Percentiles rank a stretch among this genome's conserved stretches.
Evolutionary conservation across 2,888 invertebrate species (phyloP).

Genomic region (Lingula anatina): DNA sequence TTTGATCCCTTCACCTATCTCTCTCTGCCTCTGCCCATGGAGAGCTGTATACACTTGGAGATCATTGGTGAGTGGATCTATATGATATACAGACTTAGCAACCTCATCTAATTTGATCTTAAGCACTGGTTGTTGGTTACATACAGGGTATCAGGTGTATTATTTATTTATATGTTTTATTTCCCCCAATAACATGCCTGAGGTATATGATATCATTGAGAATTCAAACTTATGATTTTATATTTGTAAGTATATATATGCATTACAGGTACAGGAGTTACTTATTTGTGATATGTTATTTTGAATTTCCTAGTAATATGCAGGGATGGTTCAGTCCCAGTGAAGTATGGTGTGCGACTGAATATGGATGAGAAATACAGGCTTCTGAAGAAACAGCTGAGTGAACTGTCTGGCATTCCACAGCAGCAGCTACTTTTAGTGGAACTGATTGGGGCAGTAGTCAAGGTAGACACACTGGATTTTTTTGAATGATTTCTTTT

Average conservation of each 20-base stretch:
- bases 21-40: slow-evolving; percentile 84
- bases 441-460: slow-evolving; percentile 67
- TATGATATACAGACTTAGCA: not conserved
- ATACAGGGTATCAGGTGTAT: no score
- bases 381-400: slow-evolving; percentile 69
- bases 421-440: slow-evolving; percentile 64
- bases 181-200: no score
- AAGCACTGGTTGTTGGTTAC: not conserved
- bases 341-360: slow-evolving; percentile 77
- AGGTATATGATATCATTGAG: not conserved
- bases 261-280: no score
- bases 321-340: slow-evolving; percentile 77
- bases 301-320: no score
- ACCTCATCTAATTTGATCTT: no score
- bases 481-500: no score
- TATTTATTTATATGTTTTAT: no score
- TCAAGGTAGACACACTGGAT: slow-evolving; percentile 60
- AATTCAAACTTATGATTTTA: no score
- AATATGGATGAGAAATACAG: slow-evolving; percentile 76
- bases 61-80: slow-evolving; percentile 61
- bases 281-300: no score
- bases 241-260: no score
- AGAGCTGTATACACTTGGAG: slow-evolving; percentile 74
- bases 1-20: slow-evolving; percentile 91
- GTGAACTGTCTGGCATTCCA: slow-evolving; percentile 39